phyloP scores from a whole-genome alignment of 2,113 vertebrate species.

The Cacatua alba region DNA sequence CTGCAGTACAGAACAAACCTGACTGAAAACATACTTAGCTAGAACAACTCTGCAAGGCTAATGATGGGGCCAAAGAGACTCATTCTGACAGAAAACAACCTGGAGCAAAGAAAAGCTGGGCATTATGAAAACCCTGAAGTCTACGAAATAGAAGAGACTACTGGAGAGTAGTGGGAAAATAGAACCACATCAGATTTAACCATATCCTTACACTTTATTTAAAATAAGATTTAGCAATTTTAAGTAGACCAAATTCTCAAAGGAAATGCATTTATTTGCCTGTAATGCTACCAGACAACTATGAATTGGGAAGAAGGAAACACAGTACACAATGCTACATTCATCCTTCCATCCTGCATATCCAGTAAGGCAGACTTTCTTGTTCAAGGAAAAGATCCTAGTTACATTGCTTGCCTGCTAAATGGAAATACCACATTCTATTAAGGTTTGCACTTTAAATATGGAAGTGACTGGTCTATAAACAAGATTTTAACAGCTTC shows the following conservation, averaged over 20 bases:
- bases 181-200: neutral
- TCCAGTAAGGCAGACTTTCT: neutral
- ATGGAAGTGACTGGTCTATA: constrained; percentile 64
- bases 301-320: constrained; percentile 24
- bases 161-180: neutral
- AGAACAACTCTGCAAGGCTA: neutral
- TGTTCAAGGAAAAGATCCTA: neutral
- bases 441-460: constrained; percentile 50
- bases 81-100: neutral
- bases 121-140: neutral
- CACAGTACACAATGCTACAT: neutral
- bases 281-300: neutral
- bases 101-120: neutral
- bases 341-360: neutral
- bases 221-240: neutral
- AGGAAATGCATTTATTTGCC: constrained; percentile 11
- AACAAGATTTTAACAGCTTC: constrained; percentile 77
- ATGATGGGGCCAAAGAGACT: neutral
- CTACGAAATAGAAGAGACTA: neutral
- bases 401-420: constrained; percentile 11
- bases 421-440: constrained; percentile 54
- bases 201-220: neutral
- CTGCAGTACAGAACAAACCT: neutral
- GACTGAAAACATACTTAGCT: neutral
- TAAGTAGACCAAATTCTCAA: constrained; percentile 13